Evolutionary conservation across 2,797 vertebrate species (phyloP), one percentile per base, ranked within the genome.

Genomic region (Cichlasoma orientale): DNA sequence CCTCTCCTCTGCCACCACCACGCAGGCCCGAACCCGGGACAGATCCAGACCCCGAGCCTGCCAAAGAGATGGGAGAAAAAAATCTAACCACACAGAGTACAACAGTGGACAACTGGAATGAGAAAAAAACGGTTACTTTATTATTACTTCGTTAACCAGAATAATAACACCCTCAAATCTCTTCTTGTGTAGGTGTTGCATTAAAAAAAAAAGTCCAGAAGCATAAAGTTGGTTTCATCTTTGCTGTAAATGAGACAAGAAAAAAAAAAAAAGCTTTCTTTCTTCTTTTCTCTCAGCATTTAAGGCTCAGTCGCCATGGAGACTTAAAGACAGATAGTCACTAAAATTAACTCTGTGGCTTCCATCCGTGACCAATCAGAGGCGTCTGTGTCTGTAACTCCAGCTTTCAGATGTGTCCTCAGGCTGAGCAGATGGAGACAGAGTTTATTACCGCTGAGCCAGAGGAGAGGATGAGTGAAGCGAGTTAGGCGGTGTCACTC

Each of bases 41-140:
- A 99, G 95, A 84, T 99, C 98, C 92, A 99, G 93, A 70, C 98
- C 98, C 70, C 98, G 96, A 9, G 97, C 96, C 98, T 99, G 88
- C 25, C 61, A 5, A 2, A 41, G 18, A 72, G 18, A 75, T 0
- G 4, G 18, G 27, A 5, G 3, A 18, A 14, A n/a, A 9, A 29
- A 2, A 6, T 50, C 4, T 25, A 3, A 31, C 54, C 25, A 59
- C 11, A 41, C 2, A 61, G 19, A 25, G 14, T 1, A n/a, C 54
- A 0, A 14, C 38, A 47, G 61, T 66, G 38, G 61, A 66, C 16
- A 7, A 0, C 63, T 50, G 38, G 10, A 0, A 47, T 68, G 41
- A 29, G 25, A n/a, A n/a, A 50, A 50, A 29, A 50, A 50, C 5
- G 3, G 47, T n/a, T n/a, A 50, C 27, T 4, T 44, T 14, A 11